Conservation (phyloP, 2,113 vertebrate species). For the Theristicus caerulescens region DNA sequence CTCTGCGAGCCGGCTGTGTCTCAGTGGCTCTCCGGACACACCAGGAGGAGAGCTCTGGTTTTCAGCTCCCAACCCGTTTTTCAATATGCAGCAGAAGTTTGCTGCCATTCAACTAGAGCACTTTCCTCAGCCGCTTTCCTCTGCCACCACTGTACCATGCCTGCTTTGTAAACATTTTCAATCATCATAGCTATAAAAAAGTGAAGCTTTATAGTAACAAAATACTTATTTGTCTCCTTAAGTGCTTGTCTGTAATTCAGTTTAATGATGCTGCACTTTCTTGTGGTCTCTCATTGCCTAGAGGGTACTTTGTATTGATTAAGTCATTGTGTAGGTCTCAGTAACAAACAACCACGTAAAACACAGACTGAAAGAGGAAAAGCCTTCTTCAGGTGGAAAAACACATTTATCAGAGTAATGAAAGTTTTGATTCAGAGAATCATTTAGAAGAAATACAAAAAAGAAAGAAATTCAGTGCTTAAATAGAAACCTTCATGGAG, state of each 20-base stretch:
- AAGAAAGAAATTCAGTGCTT: background rate
- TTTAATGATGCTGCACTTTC: slow-evolving; percentile 77
- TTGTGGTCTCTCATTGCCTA: slow-evolving; percentile 66
- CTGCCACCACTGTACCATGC: background rate
- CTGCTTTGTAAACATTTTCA: slow-evolving; percentile 67
- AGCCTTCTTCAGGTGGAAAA: slow-evolving; percentile 62
- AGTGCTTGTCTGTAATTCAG: slow-evolving; percentile 78
- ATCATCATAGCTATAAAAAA: slow-evolving; percentile 63
- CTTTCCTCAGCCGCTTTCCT: background rate
- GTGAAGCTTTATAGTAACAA: slow-evolving; percentile 69
- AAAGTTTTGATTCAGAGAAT: slow-evolving; percentile 46
- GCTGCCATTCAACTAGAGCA: background rate
- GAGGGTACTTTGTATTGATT: slow-evolving; percentile 77
- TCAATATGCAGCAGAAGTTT: background rate
- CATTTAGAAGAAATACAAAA: background rate
- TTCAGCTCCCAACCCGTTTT: background rate
- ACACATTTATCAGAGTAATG: slow-evolving; percentile 41
- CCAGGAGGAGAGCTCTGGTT: background rate
- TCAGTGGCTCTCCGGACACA: background rate
- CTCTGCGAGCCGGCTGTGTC: background rate
- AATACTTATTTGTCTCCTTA: slow-evolving; percentile 77
- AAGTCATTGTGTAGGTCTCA: slow-evolving; percentile 69
- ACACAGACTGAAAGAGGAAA: slow-evolving; percentile 50
- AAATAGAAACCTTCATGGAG: background rate
- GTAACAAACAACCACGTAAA: slow-evolving; percentile 73